phyloP scores from a whole-genome alignment of 2,113 vertebrate genomes.

The Thryonomys swinderianus region DNA sequence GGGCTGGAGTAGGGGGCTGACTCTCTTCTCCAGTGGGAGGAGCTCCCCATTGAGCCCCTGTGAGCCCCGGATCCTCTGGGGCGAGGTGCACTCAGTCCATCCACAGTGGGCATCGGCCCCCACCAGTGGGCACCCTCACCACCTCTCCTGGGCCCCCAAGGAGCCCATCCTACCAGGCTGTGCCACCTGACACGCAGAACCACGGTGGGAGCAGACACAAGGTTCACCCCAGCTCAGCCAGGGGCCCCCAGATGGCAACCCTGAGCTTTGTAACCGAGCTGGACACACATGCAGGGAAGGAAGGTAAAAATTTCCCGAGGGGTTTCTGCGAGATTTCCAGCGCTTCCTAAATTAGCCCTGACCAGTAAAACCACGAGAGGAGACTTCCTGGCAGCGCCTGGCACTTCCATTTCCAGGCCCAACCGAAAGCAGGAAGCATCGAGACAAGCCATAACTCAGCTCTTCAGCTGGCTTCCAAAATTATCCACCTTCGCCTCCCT shows the following conservation, averaged over 20 bases:
- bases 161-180: fast-evolving
- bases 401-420: conserved; percentile 75
- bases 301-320: conserved; percentile 81
- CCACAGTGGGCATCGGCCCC: neutral
- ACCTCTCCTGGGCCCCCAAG: fast-evolving
- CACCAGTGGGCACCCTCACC: neutral
- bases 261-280: conserved; percentile 56
- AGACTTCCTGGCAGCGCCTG: conserved; percentile 76
- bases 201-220: fast-evolving
- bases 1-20: neutral
- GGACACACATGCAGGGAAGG: conserved; percentile 68
- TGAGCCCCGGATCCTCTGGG: neutral
- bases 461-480: conserved; percentile 70
- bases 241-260: conserved; percentile 39
- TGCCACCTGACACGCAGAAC: neutral
- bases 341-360: conserved; percentile 81
- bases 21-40: neutral
- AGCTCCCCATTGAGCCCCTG: neutral
- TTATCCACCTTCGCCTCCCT: conserved; percentile 46
- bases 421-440: conserved; percentile 79
- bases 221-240: neutral
- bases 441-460: conserved; percentile 76
- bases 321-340: conserved; percentile 81
- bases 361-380: conserved; percentile 76
- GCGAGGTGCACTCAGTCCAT: no score